Evolutionary conservation across 2,113 vertebrate genomes (phyloP), one percentile per base, ranked within the genome.

Genomic region (Solenodon paradoxus): DNA sequence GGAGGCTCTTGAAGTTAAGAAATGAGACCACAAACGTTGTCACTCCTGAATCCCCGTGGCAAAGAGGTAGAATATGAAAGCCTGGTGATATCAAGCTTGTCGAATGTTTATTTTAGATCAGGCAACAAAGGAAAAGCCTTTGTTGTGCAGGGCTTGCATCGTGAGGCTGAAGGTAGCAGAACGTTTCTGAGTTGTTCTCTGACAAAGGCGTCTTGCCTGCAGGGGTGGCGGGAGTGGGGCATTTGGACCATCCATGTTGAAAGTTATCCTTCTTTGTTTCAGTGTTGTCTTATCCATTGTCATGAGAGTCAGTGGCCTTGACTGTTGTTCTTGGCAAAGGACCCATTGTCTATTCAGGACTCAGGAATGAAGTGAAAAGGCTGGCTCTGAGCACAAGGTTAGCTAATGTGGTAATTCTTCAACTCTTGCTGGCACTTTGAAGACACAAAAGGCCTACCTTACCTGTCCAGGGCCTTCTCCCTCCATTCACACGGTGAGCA

Each of bases 101-200:
- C 97, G 94, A 97, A 97, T 98, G 97, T 98, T 98, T 98, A 96
- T 97, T 98, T 98, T 97, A 97, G 96, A 93, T 97, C 93, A 77
- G 68, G 95, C 80, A 95, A 96, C 95, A 97, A 89, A 97, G 97
- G 57, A 96, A 90, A 92, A 80, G 79, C 90, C 90, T 97, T 93
- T 91, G 82, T 97, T 97, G 88, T 96, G 95, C 55, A 64, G 84
- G 81, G 97, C 92, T 96, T 51, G 42, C 77, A 15, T 30, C 64
- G 75, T 22, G 87, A 86, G 69, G 66, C 69, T 74, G 89, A 84
- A 51, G 63, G 63, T 78, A 1, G 1, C 9, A 40, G 92, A 92
- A 53, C 63, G 71, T 20, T 35, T 47, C 45, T 61, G n/a, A 51
- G 28, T 74, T 79, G 26, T 63, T 75, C 63, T 35, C 10, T 5